Evolutionary conservation across 2,888 invertebrate species (phyloP).

Genomic region (Teleogryllus oceanicus): DNA sequence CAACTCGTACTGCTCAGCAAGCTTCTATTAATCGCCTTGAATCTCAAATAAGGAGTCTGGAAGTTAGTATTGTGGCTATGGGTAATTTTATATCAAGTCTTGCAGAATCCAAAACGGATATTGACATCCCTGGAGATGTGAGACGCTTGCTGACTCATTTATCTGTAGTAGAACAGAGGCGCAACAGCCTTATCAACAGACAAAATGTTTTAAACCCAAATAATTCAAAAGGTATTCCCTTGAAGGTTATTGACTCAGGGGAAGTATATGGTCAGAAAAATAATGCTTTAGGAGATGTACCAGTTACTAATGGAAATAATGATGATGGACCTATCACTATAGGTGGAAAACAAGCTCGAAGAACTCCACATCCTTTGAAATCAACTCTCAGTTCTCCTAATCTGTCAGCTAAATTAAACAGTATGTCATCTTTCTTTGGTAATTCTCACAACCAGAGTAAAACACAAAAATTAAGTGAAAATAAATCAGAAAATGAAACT

Average conservation of each 20-base stretch:
- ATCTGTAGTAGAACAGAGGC: constrained; percentile 48
- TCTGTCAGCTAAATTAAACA: constrained; percentile 44
- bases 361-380: constrained; percentile 46
- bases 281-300: not conserved
- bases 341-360: not conserved
- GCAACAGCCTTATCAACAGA: constrained; percentile 43
- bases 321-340: constrained; percentile 18
- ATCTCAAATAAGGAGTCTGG: constrained; percentile 66
- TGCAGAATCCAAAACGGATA: constrained; percentile 60
- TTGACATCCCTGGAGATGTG: constrained; percentile 71
- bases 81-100: constrained; percentile 70
- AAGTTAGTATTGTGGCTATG: constrained; percentile 68
- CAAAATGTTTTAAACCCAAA: not conserved
- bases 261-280: not conserved
- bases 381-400: constrained; percentile 49
- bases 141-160: constrained; percentile 68
- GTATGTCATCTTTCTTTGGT: constrained; percentile 46
- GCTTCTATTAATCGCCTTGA: constrained; percentile 63
- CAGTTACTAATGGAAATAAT: constrained; percentile 22
- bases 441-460: constrained; percentile 66
- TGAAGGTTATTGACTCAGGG: constrained; percentile 12
- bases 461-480: constrained; percentile 45
- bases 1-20: constrained; percentile 60
- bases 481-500: not conserved
- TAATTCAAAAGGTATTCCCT: not conserved